Conservation (phyloP, 23 tunicate genomes). For the Trididemnum nubilum region DNA sequence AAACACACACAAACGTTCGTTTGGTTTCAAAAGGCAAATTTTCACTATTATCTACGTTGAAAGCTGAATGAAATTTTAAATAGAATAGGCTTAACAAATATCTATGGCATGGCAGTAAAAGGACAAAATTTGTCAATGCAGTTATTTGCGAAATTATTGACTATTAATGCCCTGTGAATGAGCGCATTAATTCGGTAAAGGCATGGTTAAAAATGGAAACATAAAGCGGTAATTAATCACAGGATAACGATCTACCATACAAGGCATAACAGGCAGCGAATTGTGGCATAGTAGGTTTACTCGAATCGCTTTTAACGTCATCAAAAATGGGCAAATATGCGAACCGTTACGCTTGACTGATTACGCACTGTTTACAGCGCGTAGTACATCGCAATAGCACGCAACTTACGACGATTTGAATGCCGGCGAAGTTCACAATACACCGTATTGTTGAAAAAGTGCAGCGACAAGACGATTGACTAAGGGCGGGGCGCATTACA, state of each 20-base stretch:
- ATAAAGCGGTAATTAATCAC: background rate
- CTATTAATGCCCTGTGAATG: background rate
- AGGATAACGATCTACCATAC: background rate
- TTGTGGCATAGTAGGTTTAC: background rate
- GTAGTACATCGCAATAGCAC: too few relatives aligned
- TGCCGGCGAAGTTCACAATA: background rate
- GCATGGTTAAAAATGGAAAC: background rate
- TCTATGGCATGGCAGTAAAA: background rate
- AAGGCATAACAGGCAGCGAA: background rate
- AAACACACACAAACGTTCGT: background rate
- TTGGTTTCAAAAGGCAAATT: background rate
- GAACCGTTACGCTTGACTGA: background rate
- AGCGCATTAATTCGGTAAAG: background rate
- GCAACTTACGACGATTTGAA: too few relatives aligned
- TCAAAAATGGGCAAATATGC: conserved; percentile 22
- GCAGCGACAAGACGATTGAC: background rate
- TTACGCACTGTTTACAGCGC: background rate
- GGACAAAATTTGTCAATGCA: background rate
- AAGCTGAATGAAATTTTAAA: too few relatives aligned
- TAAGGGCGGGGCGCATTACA: background rate
- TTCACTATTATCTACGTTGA: background rate
- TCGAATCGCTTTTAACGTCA: background rate
- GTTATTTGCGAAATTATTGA: background rate
- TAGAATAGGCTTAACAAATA: too few relatives aligned
- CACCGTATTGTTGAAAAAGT: background rate